Base-by-base conservation (phyloP, 2,113 vertebrate genomes). In the Campylomormyrus tamandua region DNA sequence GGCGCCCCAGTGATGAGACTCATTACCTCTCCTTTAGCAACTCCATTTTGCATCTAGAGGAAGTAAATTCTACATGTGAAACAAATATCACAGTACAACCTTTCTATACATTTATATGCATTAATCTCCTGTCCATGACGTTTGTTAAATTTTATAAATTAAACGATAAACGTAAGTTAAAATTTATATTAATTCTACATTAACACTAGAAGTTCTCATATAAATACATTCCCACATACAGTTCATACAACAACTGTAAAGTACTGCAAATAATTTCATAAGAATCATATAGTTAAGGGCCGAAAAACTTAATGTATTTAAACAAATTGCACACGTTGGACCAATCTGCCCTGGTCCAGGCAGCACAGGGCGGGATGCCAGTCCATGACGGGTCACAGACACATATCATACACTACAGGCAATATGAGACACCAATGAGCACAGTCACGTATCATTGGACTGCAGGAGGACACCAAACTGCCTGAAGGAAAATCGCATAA, bases 21-120 rank as follows among this genome's bases (percentile, higher is more conserved):
- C 90, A 91, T 95, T 95, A 96, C 95, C 95, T 96, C 91, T 91
- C 91, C 91, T 90, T 94, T 89, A 96, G 92, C 91, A 95, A 93
- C 90, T 93, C 93, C 92, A 91, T 46, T 91, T 94, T 95, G 94
- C 95, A 95, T 93, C 95, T 96, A 95, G 91, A 50, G 90, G 91
- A n/a, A 88, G 90, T 62, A 92, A 91, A 93, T 27, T n/a, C 87
- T 80, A 49, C 24, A 77, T 62, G 89, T 90, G n/a, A 88, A 58
- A 85, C 19, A 88, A 89, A 35, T 48, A n/a, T n/a, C 80, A 77
- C 70, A 77, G 39, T 39, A n/a, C 70, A 50, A 62, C 11, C 19
- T 50, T 24, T 53, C 11, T 39, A 46, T 15, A 21, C 21, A 24
- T 31, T 31, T 42, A 45, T 56, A 89, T 52, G 50, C 19, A 50